Evolutionary conservation across 2,888 invertebrate species (phyloP), one percentile per base, ranked within the genome.

Genomic region (Macrostomum cliftonense): DNA sequence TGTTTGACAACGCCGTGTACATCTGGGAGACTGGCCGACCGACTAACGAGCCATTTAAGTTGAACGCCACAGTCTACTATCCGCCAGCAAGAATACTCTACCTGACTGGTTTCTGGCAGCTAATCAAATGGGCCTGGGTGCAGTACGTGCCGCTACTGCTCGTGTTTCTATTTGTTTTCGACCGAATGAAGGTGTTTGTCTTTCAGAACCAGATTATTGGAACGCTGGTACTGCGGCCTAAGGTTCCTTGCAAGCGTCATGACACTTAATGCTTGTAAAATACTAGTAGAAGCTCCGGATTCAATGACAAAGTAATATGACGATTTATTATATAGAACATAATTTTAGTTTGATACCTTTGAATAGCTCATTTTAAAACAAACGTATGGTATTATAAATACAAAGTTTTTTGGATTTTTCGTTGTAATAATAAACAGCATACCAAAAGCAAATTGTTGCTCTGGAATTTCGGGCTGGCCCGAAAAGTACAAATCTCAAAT

Each of bases 91-190:
- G 28, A 9, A 9, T 28, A 7, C 46, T 45, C n/a, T 83, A 81
- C 65, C 75, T 71, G 52, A 80, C 83, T 12, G 79, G 79, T 53
- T 75, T 86, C 58, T 80, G 84, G 78, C 84, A 89, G 69, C 78
- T 84, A 58, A 71, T 88, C 20, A 89, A 87, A 65, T 84, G 83
- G 78, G 84, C 82, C 17, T 89, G 88, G 88, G 77, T 89, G 12
- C 91, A 91, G 64, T 91, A 87, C 67, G 75, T 86, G 13, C 79
- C 86, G 0, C 72, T 86, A 42, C 44, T 45, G 17, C 68, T 84
- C 1, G 73, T 87, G 42, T 79, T 83, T 53, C 74, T 79, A 49
- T 82, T 78, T 70, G 61, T 83, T 39, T 75, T 80, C 58, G 74
- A 77, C 54, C 77, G 75, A 64, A 68, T 82, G 36, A 79, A 82